Conservation (phyloP, 2,797 vertebrate species). For the Chromis chromis region DNA sequence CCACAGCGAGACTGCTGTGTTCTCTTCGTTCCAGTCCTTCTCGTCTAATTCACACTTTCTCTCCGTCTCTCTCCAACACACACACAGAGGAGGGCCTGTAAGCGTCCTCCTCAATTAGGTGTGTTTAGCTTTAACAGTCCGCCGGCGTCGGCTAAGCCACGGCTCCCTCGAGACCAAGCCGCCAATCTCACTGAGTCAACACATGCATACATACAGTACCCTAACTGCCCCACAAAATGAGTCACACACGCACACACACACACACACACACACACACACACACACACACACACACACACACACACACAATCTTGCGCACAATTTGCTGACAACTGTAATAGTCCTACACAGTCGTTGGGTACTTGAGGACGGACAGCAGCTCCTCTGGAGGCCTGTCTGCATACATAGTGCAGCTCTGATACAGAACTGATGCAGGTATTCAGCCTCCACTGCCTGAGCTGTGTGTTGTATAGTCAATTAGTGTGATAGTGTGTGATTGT, state of each 20-base stretch:
- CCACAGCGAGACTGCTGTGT: slow-evolving; percentile 52
- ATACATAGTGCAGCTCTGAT: slow-evolving; percentile 13
- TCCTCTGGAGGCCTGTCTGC: slow-evolving; percentile 43
- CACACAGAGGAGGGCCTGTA: slow-evolving; percentile 72
- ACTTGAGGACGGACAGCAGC: slow-evolving; percentile 42
- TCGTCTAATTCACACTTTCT: slow-evolving; percentile 47
- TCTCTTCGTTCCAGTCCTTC: slow-evolving; percentile 41
- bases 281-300: slow-evolving; percentile 27
- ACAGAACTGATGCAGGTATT: slow-evolving; percentile 24
- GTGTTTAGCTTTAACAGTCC: slow-evolving; percentile 81
- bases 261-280: slow-evolving; percentile 31
- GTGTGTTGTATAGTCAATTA: slow-evolving; percentile 15
- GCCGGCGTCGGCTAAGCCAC: slow-evolving; percentile 75
- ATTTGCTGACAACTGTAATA: slow-evolving; percentile 49
- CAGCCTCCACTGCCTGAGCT: slow-evolving; percentile 34
- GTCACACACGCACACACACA: slow-evolving; percentile 27
- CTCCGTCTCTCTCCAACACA: slow-evolving; percentile 31
- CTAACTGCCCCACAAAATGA: slow-evolving; percentile 38
- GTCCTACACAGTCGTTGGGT: slow-evolving; percentile 30
- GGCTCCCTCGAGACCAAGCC: slow-evolving; percentile 68
- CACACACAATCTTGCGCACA: slow-evolving; percentile 32
- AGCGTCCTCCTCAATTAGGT: slow-evolving; percentile 79
- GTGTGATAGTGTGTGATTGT: slow-evolving; percentile 20
- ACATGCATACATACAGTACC: slow-evolving; percentile 63
- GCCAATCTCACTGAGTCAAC: slow-evolving; percentile 78